Base-by-base conservation (phyloP, 1,140 invertebrate species). In the Lasaia peninsularis region DNA sequence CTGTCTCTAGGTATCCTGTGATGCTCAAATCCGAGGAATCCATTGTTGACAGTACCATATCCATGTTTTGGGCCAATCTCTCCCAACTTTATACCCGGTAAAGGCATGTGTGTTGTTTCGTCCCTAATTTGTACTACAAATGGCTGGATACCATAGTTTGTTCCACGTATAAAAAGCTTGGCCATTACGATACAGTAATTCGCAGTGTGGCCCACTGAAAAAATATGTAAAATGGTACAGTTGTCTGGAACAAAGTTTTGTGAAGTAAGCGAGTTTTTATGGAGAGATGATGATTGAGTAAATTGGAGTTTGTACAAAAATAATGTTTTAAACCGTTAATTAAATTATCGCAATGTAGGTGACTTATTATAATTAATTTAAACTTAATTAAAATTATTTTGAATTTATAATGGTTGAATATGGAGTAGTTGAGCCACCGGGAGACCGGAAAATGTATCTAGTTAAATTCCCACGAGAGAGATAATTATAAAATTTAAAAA, bases 31-130 rank as follows among this genome's bases (percentile, higher is more conserved):
- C 94, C 94, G 9, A 98, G 87, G 78, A 94, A 98, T 0, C 97
- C 97, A 90, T 99, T 98, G 75, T 99, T 98, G 3, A 95, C 94
- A 0, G 90, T 90, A 75, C 96, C 96, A 90, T 97, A 94, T n/a
- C 96, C 97, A 58, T 98, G 89, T 81, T 98, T 98, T 10, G 94
- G 93, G 0, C 97, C 97, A 67, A 98, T 98, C 85, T 98, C 97
- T 8, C 98, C 98, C 49, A 98, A 93, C 77, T 94, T 95, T 33
- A 98, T 95, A 18, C 97, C 97, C 54, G 93, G 92, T 63, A 99
- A 64, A 0, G 97, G 96, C 74, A 92, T 84, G 75, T 98, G 96
- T 0, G 95, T 96, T 34, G 97, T 93, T 69, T 95, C 92, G 73
- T 97, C 94, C 68, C 98, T 90, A 6, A 98, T 81, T 86, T 98